phyloP scores from a whole-genome alignment of 2,113 vertebrate species.

The Pseudonaja textilis region DNA sequence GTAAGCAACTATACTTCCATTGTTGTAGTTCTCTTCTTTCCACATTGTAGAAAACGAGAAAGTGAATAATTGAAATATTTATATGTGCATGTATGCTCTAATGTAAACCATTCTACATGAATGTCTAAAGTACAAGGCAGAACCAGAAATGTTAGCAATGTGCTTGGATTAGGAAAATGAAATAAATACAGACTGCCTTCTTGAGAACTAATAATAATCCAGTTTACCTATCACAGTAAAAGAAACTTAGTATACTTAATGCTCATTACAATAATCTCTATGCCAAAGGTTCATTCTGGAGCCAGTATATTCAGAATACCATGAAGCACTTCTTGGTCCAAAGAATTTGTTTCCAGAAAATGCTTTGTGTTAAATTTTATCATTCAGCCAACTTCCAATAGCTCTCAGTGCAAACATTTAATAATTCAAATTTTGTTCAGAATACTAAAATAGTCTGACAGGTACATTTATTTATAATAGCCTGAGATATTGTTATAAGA shows the following conservation, averaged over 20 bases:
- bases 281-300: neutral
- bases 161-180: neutral
- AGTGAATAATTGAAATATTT: neutral
- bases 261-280: neutral
- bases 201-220: neutral
- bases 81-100: neutral
- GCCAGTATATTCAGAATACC: neutral
- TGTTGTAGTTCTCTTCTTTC: constrained; percentile 54
- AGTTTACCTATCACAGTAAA: neutral
- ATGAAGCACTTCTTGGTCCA: neutral
- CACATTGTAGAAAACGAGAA: neutral
- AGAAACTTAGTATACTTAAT: neutral
- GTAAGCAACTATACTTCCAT: constrained; percentile 81
- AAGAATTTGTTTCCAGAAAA: neutral
- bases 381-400: neutral
- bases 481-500: neutral
- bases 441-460: neutral
- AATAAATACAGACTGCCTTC: neutral
- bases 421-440: neutral
- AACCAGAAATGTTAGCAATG: neutral
- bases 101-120: constrained; percentile 12
- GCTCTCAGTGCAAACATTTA: neutral
- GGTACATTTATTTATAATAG: neutral
- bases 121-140: neutral
- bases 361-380: neutral